Base-by-base conservation (phyloP, 2,888 invertebrate genomes). In the Uloborus plumipes region DNA sequence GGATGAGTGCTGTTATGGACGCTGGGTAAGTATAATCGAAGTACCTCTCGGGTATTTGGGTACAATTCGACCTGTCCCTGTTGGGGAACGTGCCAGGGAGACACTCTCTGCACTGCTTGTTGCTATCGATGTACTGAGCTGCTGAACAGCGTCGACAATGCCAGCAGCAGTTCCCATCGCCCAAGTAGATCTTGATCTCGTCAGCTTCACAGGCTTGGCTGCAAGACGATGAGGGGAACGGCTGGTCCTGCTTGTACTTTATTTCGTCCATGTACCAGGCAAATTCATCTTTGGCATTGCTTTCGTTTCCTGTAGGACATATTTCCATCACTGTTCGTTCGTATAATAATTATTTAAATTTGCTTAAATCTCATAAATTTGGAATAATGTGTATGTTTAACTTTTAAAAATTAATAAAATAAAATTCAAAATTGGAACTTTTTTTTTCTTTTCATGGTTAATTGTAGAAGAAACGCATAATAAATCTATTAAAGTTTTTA, bases 161-260 rank as follows among this genome's bases (percentile, higher is more conserved):
- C 91, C 91, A 91, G 86, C 91, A 92, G 86, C 92, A 92, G 0
- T 88, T 87, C 85, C 91, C 91, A 55, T 88, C 88, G 70, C 87
- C 86, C 1, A 83, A 74, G 87, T 90, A 88, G 51, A 85, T 66
- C 64, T 85, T 85, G 0, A 79, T 82, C 71, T 88, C 85, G 20
- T 85, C 84, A 1, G 87, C 84, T 11, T 84, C 85, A 85, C 91
- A 91, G 0, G 90, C 89, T 15, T 88, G 88, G 2, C 89, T 88
- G 86, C 91, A 91, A 1, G 88, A 88, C 0, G 91, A 91, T 11
- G 86, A 86, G 0, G 91, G 91, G 79, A 89, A 89, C 6, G 39
- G 20, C n/a, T 84, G 85, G 9, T 87, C 88, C 6, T 85, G 86
- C 2, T 89, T 88, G 84, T 89, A 90, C 53, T 87, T 88, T 85